phyloP scores from a whole-genome alignment of 2,888 invertebrate genomes.

The Leucophenga montana region DNA sequence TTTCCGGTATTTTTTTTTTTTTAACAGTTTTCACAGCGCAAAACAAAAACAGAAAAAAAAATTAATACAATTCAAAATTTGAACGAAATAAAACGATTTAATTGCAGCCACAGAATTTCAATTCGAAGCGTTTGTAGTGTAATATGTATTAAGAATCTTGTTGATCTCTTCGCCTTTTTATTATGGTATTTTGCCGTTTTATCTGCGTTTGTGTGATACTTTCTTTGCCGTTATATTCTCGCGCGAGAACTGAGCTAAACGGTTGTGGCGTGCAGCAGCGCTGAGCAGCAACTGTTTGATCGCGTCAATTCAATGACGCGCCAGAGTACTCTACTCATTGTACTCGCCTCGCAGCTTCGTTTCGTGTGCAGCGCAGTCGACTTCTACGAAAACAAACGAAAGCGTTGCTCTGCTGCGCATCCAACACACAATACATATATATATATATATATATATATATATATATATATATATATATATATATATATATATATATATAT shows the following conservation, averaged over 20 bases:
- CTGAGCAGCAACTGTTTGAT: constrained; percentile 6
- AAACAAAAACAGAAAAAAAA: neutral
- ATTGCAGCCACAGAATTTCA: neutral
- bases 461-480: too few relatives aligned
- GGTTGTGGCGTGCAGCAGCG: neutral
- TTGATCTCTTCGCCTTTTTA: neutral
- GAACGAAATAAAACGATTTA: neutral
- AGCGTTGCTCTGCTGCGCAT: too few relatives aligned
- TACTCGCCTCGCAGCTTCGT: too few relatives aligned
- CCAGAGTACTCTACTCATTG: too few relatives aligned
- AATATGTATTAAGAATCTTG: neutral
- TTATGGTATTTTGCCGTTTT: neutral
- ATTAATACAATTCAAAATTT: too few relatives aligned
- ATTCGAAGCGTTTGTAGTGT: neutral
- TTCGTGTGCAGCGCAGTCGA: too few relatives aligned
- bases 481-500: too few relatives aligned
- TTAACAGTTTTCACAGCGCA: neutral
- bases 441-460: too few relatives aligned
- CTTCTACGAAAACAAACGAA: too few relatives aligned
- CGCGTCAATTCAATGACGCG: neutral
- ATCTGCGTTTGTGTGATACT: too few relatives aligned
- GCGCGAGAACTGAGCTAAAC: neutral
- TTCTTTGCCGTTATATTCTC: too few relatives aligned
- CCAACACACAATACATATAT: too few relatives aligned
- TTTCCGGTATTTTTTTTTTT: neutral